Base-by-base conservation (phyloP, 2,113 vertebrate genomes). In the Cheilinus undulatus region DNA sequence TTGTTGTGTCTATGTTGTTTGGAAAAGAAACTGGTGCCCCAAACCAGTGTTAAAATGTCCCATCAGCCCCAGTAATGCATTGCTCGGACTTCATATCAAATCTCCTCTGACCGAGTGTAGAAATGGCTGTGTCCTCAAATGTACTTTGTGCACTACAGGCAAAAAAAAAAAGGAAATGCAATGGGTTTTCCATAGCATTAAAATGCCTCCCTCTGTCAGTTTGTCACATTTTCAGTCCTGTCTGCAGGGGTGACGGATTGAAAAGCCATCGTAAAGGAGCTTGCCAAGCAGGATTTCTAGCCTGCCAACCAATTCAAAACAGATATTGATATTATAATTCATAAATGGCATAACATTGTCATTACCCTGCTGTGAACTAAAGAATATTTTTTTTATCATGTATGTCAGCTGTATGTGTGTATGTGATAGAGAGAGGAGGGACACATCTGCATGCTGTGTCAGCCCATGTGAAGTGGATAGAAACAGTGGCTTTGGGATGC, bases 401-500 rank as follows among this genome's bases (percentile, higher is more conserved):
- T 43, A 38, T 53, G 42, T 74, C 24, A 59, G 54, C 42, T 79
- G 7, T 68, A 36, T 58, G 36, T 36, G 24, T 36, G 8, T 28
- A 42, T 32, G 72, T 30, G 42, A 17, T 5, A 28, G 19, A n/a
- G 30, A 11, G 26, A 30, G 19, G 14, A 8, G 26, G 38, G 26
- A 34, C 59, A 59, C 63, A 66, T 75, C 84, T 84, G 60, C 40
- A 63, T 65, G 59, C 53, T 68, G 52, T 60, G 60, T 78, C 85
- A 81, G 78, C 49, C 48, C 64, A 30, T 70, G 53, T 12, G 34
- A 74, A 76, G 40, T 70, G 63, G 64, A 63, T 69, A 54, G 76
- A 78, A 53, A 62, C 53, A 36, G 68, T 53, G n/a, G 70, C 71
- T 89, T 60, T 76, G 60, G 67, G 69, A 74, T 77, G 65, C 28